Conservation (phyloP, 1,140 invertebrate species). For the Probaryconus sp. region DNA sequence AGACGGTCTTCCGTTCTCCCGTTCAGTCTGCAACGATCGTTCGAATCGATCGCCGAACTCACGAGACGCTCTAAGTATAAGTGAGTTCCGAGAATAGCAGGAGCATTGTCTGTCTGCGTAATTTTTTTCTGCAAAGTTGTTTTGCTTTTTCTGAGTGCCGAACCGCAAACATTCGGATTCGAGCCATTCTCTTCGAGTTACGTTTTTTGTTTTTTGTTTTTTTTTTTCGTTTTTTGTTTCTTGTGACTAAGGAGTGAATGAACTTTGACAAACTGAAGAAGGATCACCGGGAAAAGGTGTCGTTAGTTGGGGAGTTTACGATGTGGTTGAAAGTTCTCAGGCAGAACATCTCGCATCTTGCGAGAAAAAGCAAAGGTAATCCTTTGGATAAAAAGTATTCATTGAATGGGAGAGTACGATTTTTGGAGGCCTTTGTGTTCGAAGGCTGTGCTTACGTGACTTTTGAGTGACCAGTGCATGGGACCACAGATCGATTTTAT, state of each 20-base stretch:
- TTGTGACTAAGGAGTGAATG: conserved; percentile 14
- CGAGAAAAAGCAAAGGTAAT: conserved; percentile 72
- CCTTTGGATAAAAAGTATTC: no score
- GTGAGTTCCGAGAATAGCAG: no score
- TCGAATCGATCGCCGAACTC: conserved; percentile 50
- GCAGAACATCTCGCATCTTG: conserved; percentile 72
- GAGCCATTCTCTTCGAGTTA: no score
- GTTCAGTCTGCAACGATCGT: conserved; percentile 56
- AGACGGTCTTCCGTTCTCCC: conserved; percentile 43
- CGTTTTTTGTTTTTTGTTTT: no score
- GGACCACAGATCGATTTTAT: neutral
- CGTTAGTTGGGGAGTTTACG: conserved; percentile 31
- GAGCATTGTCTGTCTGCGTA: neutral
- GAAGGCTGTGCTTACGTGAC: neutral
- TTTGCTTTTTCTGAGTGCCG: no score
- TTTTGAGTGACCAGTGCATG: neutral
- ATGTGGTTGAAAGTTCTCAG: conserved; percentile 76
- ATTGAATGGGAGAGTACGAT: neutral
- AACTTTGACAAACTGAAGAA: conserved; percentile 49
- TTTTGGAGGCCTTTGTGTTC: neutral
- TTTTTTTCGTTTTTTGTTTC: no score
- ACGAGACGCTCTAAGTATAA: no score
- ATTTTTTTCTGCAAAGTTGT: no score
- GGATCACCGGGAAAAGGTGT: conserved; percentile 22
- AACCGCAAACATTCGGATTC: no score